Conservation (phyloP, 2,797 vertebrate species). For the Tokudaia tokunoshimensis region DNA sequence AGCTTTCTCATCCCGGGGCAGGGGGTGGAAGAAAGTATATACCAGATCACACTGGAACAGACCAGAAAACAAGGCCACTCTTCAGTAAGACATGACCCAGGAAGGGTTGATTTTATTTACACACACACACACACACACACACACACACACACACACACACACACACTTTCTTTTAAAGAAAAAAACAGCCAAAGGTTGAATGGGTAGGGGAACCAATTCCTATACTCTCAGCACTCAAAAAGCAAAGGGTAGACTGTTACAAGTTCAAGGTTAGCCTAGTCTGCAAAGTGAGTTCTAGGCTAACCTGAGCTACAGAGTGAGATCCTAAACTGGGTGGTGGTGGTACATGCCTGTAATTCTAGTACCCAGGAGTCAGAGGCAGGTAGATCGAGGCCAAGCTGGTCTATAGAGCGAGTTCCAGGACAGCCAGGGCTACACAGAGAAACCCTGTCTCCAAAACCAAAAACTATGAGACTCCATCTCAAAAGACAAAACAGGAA, state of each 20-base stretch:
- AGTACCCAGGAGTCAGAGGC: not conserved
- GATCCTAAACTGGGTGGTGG: not conserved
- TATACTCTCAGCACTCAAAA: not conserved
- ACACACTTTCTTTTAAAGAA: not conserved
- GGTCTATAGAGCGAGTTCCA: not conserved
- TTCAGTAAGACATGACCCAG: not conserved
- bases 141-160: not conserved
- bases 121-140: not conserved
- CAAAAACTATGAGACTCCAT: not conserved
- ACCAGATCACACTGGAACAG: conserved; percentile 94
- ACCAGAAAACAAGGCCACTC: conserved; percentile 55
- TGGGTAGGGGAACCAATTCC: not conserved
- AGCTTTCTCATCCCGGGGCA: conserved; percentile 94
- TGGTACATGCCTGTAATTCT: not conserved
- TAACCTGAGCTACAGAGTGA: not conserved
- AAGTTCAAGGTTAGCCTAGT: not conserved
- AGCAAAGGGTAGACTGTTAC: not conserved
- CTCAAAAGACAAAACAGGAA: not conserved
- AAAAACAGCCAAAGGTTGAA: not conserved
- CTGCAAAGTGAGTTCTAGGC: not conserved
- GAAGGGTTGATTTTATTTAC: not conserved
- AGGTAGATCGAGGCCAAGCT: not conserved
- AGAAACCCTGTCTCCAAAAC: not conserved
- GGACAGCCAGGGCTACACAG: not conserved
- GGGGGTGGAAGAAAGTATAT: conserved; percentile 96